Evolutionary conservation across 2,113 vertebrate species (phyloP).

Genomic region (Scomber japonicus): DNA sequence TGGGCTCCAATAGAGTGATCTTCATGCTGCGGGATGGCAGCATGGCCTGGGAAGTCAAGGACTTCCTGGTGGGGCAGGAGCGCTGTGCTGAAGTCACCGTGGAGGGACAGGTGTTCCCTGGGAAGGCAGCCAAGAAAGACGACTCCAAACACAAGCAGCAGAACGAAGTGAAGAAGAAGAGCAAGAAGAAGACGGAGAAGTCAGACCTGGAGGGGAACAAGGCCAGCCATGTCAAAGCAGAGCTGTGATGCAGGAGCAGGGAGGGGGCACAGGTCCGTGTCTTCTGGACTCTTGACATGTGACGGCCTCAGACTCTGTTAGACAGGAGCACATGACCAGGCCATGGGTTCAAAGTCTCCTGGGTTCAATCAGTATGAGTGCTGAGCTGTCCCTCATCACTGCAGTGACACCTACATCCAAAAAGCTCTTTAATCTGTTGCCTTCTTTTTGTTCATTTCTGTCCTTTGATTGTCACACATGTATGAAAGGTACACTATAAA

Average conservation of each 20-base stretch:
- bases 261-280: background rate
- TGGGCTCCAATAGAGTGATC: slow-evolving; percentile 95
- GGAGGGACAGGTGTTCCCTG: slow-evolving; percentile 96
- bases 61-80: slow-evolving; percentile 93
- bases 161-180: slow-evolving; percentile 87
- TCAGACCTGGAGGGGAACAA: slow-evolving; percentile 82
- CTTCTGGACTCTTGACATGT: background rate
- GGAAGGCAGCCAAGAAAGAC: slow-evolving; percentile 85
- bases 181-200: slow-evolving; percentile 80
- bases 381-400: background rate
- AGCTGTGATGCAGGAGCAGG: slow-evolving; percentile 84
- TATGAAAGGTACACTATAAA: background rate
- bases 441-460: background rate
- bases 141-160: slow-evolving; percentile 73
- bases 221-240: slow-evolving; percentile 83
- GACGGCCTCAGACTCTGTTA: background rate
- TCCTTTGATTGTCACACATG: background rate
- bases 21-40: slow-evolving; percentile 97
- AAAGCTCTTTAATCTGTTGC: background rate
- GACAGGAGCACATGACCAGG: background rate
- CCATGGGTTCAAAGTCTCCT: background rate
- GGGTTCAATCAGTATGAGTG: background rate
- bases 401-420: background rate
- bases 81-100: slow-evolving; percentile 94
- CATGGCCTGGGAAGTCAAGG: slow-evolving; percentile 97